A percentile compares a stretch with the other conserved stretches of the same genome.
Conservation (phyloP, 37 sponge, comb jelly and placozoan genomes). For the Cladorhizidae sp. region DNA sequence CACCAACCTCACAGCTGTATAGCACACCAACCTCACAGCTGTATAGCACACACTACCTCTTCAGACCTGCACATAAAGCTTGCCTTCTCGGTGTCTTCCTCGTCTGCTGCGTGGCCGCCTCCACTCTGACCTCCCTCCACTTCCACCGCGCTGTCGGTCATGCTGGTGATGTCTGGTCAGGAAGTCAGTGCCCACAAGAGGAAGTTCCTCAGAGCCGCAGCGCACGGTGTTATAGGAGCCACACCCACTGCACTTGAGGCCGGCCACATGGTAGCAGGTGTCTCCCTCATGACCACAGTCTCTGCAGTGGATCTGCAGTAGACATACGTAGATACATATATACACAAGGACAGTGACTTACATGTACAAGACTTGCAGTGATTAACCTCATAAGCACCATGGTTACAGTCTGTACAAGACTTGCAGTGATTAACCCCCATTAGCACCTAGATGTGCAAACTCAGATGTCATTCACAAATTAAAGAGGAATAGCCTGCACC, state of each 20-base stretch:
- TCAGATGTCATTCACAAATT: no score
- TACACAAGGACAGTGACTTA: no score
- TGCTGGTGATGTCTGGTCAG: neutral
- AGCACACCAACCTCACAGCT: no score
- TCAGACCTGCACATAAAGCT: neutral
- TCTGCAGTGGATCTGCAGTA: constrained; percentile 55
- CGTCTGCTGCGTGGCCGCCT: neutral
- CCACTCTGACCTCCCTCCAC: constrained; percentile 8
- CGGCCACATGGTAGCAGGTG: constrained; percentile 64
- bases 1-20: no score
- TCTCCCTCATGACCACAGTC: constrained; percentile 55
- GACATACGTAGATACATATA: no score
- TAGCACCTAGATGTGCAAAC: no score
- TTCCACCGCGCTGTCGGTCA: neutral
- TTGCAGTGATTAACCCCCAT: no score
- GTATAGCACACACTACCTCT: no score
- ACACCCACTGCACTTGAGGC: constrained; percentile 73
- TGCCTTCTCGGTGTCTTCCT: constrained; percentile 5
- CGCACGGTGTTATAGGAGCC: constrained; percentile 82
- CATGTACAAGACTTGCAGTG: no score
- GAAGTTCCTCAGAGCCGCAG: constrained; percentile 57
- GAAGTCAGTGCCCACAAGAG: constrained; percentile 26
- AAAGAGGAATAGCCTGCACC: no score
- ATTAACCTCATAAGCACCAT: no score
- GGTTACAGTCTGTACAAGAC: no score